A percentile compares a stretch with the other conserved stretches of the same genome.
Conservation (phyloP, 1,140 invertebrate species). For the Caenorhabditis tropicalis region DNA sequence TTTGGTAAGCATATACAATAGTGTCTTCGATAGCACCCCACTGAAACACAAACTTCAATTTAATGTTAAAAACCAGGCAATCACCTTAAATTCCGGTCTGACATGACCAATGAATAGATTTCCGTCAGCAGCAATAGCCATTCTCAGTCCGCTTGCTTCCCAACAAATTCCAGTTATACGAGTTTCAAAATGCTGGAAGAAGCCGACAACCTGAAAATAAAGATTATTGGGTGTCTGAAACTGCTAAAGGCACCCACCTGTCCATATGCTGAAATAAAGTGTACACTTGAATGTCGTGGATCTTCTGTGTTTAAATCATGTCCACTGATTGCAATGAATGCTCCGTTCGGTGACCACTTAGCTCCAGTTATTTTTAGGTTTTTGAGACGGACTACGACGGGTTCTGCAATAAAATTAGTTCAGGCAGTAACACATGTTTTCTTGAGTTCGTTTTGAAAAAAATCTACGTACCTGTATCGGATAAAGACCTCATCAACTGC, state of each 20-base stretch:
- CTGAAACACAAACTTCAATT: background rate
- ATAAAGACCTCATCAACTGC: background rate
- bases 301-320: background rate
- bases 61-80: too few species aligned
- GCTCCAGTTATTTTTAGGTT: background rate
- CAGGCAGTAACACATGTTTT: too few species aligned
- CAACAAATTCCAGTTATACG: background rate
- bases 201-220: background rate
- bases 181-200: background rate
- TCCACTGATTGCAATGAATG: background rate
- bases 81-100: background rate
- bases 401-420: slow-evolving; percentile 4
- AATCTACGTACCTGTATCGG: background rate
- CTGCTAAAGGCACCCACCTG: background rate
- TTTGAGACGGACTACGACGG: background rate
- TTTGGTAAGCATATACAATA: background rate
- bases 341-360: slow-evolving; percentile 22
- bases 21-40: background rate
- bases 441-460: background rate
- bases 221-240: too few species aligned
- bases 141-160: background rate
- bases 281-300: background rate
- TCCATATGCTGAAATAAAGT: slow-evolving; percentile 5
- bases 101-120: background rate
- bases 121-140: background rate